Evolutionary conservation across 2,888 invertebrate species (phyloP), one percentile per base, ranked within the genome.

Genomic region (Scaptomyza flava): DNA sequence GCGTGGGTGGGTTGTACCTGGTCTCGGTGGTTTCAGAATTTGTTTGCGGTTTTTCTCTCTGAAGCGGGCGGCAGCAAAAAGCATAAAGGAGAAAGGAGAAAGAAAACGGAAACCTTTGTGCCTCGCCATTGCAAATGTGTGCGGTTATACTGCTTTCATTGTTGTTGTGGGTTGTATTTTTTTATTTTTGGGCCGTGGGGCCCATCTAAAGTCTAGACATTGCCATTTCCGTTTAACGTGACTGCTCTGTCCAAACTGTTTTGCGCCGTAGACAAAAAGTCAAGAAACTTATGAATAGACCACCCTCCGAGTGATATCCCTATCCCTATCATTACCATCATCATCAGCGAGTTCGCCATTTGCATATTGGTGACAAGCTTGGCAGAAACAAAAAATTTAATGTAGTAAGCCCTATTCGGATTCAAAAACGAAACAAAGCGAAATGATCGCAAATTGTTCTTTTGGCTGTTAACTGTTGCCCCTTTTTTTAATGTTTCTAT

Each of bases 181-280:
- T 17, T 34, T 50, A 7, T 9, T 42, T 53, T 23, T 54, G 51
- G 64, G 68, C 51, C 52, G 27, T 58, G 61, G 45, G 53, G 41
- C 54, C 67, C 65, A 60, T 77, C 81, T 67, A 72, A 72, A 76
- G 81, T 82, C 82, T 84, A 83, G 82, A 83, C 82, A 77, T 80
- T 77, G 81, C 86, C 84, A 84, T 84, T 86, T 85, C 84, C 84
- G 83, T 72, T 86, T 76, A 84, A 85, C 83, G 85, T 84, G 82
- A 84, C 71, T 72, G 17, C 17, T 41, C 5, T 65, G 70, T 62
- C 65, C 77, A 45, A 60, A 38, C 50, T 20, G 67, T 58, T 56
- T 72, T 43, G 17, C 34, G 20, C n/a, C 52, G 23, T 20, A 34
- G 23, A 41, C 41, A 41, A 9, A n/a, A 46, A 66, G 50, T 31